Base-by-base conservation (phyloP, 2,113 vertebrate species). In the Ondatra zibethicus region DNA sequence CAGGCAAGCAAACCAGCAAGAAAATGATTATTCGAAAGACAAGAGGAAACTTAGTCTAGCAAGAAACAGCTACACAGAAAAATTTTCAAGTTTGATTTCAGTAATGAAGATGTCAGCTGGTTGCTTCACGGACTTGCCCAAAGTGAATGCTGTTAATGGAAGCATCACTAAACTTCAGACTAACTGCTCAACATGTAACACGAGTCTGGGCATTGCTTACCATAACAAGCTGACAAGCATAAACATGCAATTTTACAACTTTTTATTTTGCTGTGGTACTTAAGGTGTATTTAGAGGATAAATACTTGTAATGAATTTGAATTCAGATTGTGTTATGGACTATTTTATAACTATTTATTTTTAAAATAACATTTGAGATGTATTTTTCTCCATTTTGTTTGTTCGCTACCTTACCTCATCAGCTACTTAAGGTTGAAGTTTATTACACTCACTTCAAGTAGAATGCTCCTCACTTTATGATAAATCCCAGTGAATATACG, bases 301-400 rank as follows among this genome's bases (percentile, higher is more conserved):
- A 96, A 63, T 96, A 89, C 29, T 81, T 95, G 95, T 73, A 93
- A 8, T 77, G 42, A 96, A 95, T 98, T 97, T 98, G 85, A 98
- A 92, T 97, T 96, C 55, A 77, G 66, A 95, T 90, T 95, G 68
- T 93, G 65, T 86, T 92, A 94, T 93, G 25, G 7, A 80, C 63
- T 97, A 93, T 58, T 96, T 98, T 97, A 87, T 96, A 96, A 45
- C 76, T 97, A 95, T 94, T 70, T 96, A 97, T 97, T 36, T 98
- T 97, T 98, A 93, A 97, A 97, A 72, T 96, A 92, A 82, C 42
- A 76, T 25, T 89, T 94, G 92, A 39, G 93, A 77, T 91, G 82
- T 92, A 81, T 58, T 87, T 95, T 93, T 66, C 39, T 42, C 85
- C 84, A 68, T 88, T 88, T 90, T 80, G 13, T 95, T 92, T 70